phyloP scores from a whole-genome alignment of 2,113 vertebrate species.

The Malurus cyaneus region DNA sequence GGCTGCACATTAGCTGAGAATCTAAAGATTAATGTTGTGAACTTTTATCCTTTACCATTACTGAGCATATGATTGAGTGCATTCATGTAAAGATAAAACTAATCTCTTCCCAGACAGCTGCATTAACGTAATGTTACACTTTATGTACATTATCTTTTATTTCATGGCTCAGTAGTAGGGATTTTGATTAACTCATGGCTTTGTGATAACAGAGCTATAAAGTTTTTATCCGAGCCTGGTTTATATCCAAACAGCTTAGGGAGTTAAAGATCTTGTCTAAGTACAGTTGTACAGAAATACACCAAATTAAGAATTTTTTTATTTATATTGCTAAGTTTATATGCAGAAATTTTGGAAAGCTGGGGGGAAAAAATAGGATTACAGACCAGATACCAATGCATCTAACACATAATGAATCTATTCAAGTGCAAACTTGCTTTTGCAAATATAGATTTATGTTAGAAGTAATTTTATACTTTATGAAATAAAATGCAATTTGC shows the following conservation, averaged over 20 bases:
- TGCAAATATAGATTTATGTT: background rate
- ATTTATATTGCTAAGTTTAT: background rate
- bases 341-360: background rate
- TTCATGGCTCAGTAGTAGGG: background rate
- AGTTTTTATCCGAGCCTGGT: background rate
- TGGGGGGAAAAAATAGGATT: background rate
- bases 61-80: background rate
- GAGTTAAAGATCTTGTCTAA: background rate
- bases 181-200: background rate
- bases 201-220: background rate
- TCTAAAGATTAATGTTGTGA: background rate
- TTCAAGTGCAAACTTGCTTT: background rate
- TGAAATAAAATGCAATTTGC: background rate
- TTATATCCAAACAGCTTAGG: background rate
- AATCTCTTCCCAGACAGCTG: background rate
- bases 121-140: background rate
- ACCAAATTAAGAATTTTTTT: background rate
- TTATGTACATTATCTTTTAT: background rate
- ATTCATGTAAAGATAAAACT: background rate
- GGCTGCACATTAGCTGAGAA: background rate
- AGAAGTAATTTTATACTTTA: background rate
- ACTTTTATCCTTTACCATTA: background rate
- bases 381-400: background rate
- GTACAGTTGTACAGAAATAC: background rate
- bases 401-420: background rate